A percentile compares a stretch with the other conserved stretches of the same genome.
phyloP scores from a whole-genome alignment of 2,888 invertebrate species.

The Nomada fucata region DNA sequence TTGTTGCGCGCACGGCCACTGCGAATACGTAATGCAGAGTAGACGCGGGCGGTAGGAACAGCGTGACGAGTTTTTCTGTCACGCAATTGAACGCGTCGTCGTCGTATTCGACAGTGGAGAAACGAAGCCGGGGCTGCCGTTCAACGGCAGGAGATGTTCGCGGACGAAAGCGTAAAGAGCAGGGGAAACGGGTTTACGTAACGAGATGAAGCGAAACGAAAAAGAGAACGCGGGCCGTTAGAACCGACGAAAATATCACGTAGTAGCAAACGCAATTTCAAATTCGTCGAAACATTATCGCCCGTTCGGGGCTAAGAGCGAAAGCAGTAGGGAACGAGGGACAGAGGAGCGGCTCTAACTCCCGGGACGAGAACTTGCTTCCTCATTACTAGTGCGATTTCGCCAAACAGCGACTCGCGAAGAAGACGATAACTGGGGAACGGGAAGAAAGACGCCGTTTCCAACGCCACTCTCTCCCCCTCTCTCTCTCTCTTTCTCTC shows the following conservation, averaged over 20 bases:
- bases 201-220: background rate
- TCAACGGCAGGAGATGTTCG: background rate
- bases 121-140: background rate
- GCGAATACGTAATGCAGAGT: too few relatives aligned
- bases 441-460: background rate
- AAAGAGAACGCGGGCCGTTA: background rate
- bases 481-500: background rate
- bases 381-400: conserved; percentile 56
- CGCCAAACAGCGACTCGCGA: conserved; percentile 33
- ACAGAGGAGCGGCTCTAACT: conserved; percentile 32
- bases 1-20: background rate
- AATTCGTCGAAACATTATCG: conserved; percentile 26
- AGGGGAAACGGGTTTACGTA: background rate
- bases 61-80: background rate
- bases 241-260: background rate
- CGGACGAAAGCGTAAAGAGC: background rate
- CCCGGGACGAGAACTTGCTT: conserved; percentile 36
- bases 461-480: background rate
- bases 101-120: background rate
- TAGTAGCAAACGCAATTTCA: conserved; percentile 12
- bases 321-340: background rate
- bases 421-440: conserved; percentile 20
- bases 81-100: background rate
- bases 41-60: background rate
- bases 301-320: background rate